Evolutionary conservation across 2,888 invertebrate species (phyloP), one percentile per base, ranked within the genome.

Genomic region (Chironomus riparius): DNA sequence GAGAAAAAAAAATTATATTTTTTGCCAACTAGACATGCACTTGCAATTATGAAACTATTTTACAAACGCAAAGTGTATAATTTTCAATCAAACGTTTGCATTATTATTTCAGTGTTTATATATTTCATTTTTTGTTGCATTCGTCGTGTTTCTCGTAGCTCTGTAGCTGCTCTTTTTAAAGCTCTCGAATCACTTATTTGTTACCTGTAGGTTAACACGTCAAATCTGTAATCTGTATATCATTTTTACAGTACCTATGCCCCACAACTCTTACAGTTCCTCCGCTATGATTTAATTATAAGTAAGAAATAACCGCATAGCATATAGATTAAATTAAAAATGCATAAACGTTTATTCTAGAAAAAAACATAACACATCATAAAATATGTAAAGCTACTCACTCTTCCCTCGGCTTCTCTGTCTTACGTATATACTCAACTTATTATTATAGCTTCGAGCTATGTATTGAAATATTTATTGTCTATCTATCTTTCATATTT

Each of bases 61-160:
- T 71, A 71, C n/a, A 70, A 71, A 71, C 71, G 21, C 56, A 56
- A 70, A 56, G 24, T 71, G 71, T 71, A 71, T 71, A 71, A 71
- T 71, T 71, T 70, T 71, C 71, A 71, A 71, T 71, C 48, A 71
- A 71, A 24, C 50, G 71, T 71, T 71, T 71, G 71, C 71, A 71
- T 71, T 47, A 70, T 70, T 70, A 70, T 38, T 38, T 28, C 28
- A 28, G 28, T 28, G 5, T 28, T 5, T 24, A 6, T 70, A 22
- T 3, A 10, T 68, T 12, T 38, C n/a, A n/a, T n/a, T n/a, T n/a
- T 24, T 68, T 38, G 18, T n/a, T 38, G 38, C 38, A 28, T 18
- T 13, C n/a, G n/a, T 56, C 18, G n/a, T 56, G 56, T 7, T n/a
- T 62, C n/a, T n/a, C n/a, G n/a, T 22, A 18, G 6, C 62, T 21